Conservation (phyloP, 2,113 vertebrate genomes). For the Hemiscyllium ocellatum region DNA sequence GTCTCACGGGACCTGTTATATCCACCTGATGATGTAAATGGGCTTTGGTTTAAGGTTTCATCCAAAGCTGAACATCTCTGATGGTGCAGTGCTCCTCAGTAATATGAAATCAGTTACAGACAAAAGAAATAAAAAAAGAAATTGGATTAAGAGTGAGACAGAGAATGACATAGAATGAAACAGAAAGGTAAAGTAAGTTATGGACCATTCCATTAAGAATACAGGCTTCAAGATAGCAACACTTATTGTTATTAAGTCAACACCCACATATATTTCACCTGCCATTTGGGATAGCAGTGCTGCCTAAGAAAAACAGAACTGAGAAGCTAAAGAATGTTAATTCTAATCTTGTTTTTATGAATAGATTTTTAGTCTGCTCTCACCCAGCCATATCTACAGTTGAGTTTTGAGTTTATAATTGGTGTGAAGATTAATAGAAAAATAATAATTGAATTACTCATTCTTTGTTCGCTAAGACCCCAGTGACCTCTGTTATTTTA, state of each 20-base stretch:
- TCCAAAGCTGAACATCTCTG: background rate
- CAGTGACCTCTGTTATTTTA: background rate
- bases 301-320: background rate
- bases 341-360: background rate
- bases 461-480: background rate
- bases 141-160: background rate
- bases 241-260: background rate
- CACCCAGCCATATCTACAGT: background rate
- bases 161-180: background rate
- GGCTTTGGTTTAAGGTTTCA: background rate
- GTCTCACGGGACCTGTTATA: background rate
- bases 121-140: background rate
- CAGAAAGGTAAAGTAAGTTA: background rate
- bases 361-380: background rate
- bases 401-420: background rate
- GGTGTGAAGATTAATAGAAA: background rate
- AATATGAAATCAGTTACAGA: background rate
- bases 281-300: background rate
- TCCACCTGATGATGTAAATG: background rate
- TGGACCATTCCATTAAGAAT: background rate
- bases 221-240: background rate
- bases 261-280: background rate
- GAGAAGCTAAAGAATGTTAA: background rate
- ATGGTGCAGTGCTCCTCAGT: background rate
- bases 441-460: background rate